Evolutionary conservation across 1,140 invertebrate species (phyloP).

Genomic region (Spodoptera litura): DNA sequence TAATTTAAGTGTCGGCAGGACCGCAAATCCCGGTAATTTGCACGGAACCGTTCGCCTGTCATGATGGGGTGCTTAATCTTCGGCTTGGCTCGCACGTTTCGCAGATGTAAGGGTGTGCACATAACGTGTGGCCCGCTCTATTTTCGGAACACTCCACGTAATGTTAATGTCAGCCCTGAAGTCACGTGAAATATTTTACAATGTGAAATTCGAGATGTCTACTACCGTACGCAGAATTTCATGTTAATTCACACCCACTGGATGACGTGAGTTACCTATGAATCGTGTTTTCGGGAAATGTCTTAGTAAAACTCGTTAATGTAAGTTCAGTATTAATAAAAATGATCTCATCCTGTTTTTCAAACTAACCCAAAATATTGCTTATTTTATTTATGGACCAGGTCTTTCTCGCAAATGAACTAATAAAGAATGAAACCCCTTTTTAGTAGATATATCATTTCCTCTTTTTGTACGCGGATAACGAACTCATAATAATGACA

Average conservation of each 20-base stretch:
- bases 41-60: conserved; percentile 51
- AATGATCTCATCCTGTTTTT: conserved; percentile 5
- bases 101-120: conserved; percentile 21
- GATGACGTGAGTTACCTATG: background rate
- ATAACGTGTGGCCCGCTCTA: conserved; percentile 18
- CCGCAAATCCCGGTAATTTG: conserved; percentile 56
- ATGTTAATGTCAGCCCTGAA: conserved; percentile 21
- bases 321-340: conserved; percentile 3
- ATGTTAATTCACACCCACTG: conserved; percentile 11
- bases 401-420: background rate
- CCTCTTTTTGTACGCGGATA: background rate
- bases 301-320: background rate
- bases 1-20: conserved; percentile 48
- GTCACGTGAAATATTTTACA: conserved; percentile 36
- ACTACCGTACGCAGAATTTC: conserved; percentile 24
- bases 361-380: background rate
- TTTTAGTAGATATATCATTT: background rate
- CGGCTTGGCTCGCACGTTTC: conserved; percentile 14
- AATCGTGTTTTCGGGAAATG: conserved; percentile 5
- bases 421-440: background rate
- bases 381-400: background rate
- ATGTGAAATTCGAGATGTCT: conserved; percentile 22
- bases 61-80: conserved; percentile 48
- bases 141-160: conserved; percentile 16
- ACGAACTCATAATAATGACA: conserved; percentile 11